Conservation (phyloP, 2,113 vertebrate species). For the Girardinichthys multiradiatus region DNA sequence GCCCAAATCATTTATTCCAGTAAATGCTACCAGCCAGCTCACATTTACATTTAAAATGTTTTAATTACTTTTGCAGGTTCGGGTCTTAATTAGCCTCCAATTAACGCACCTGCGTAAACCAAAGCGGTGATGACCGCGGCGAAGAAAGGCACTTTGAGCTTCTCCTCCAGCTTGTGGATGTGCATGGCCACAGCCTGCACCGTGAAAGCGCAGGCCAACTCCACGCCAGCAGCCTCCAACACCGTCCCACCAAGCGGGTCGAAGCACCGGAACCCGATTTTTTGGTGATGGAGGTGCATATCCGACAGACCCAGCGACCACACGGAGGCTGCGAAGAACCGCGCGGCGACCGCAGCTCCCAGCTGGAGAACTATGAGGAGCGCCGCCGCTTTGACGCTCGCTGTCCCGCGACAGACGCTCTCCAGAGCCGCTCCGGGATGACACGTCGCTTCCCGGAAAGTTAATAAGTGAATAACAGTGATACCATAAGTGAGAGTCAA, state of each 20-base stretch:
- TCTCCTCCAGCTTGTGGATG: slow-evolving; percentile 69
- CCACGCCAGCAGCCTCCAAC: slow-evolving; percentile 80
- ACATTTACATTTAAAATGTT: too few species aligned
- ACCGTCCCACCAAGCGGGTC: slow-evolving; percentile 81
- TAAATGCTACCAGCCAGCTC: too few species aligned
- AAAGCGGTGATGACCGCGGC: slow-evolving; percentile 83
- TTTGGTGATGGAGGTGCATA: slow-evolving; percentile 69
- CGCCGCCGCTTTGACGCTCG: slow-evolving; percentile 22
- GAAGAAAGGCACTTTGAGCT: slow-evolving; percentile 73
- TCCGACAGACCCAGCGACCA: slow-evolving; percentile 83
- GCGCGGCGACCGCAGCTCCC: slow-evolving; percentile 74
- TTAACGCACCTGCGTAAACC: slow-evolving; percentile 83
- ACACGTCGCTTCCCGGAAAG: slow-evolving; percentile 77
- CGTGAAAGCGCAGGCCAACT: slow-evolving; percentile 82
- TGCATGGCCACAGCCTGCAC: slow-evolving; percentile 81
- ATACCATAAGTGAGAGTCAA: slow-evolving; percentile 81
- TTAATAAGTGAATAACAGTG: slow-evolving; percentile 81
- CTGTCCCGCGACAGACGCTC: slow-evolving; percentile 61
- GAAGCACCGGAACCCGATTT: slow-evolving; percentile 71
- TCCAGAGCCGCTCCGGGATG: slow-evolving; percentile 82
- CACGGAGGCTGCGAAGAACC: slow-evolving; percentile 55
- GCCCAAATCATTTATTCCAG: too few species aligned
- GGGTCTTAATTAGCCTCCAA: background rate
- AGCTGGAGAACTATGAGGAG: slow-evolving; percentile 78
- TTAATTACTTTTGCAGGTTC: background rate